Evolutionary conservation across 2,888 invertebrate species (phyloP).

Genomic region (Lymantria monacha): DNA sequence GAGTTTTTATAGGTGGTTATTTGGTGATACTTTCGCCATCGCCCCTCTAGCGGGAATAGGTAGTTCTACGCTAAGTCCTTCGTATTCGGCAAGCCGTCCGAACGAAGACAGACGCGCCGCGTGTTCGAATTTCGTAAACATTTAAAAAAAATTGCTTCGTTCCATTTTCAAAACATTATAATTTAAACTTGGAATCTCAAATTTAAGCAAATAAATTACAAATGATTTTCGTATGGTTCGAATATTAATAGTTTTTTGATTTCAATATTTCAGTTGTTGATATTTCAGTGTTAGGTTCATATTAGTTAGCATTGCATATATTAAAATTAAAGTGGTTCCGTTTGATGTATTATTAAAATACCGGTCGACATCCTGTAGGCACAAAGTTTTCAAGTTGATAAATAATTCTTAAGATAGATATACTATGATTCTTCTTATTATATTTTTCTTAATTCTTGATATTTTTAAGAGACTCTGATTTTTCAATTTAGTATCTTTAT

Average conservation of each 20-base stretch:
- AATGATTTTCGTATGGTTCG: background rate
- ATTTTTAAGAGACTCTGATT: background rate
- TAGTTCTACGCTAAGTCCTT: constrained; percentile 59
- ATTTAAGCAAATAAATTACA: background rate
- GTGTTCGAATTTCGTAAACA: constrained; percentile 37
- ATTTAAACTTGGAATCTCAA: background rate
- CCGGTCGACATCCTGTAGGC: constrained; percentile 22
- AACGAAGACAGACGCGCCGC: constrained; percentile 63
- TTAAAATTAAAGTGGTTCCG: constrained; percentile 31
- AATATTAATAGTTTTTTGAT: background rate
- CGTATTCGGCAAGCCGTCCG: constrained; percentile 58
- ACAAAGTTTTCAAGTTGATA: constrained; percentile 8
- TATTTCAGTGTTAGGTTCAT: background rate
- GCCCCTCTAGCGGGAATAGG: constrained; percentile 69
- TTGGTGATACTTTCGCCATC: constrained; percentile 77
- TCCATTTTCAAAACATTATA: background rate
- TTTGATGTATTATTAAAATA: constrained; percentile 21
- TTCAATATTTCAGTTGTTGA: background rate
- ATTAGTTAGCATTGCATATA: constrained; percentile 14
- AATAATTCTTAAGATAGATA: background rate
- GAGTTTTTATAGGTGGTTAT: constrained; percentile 80
- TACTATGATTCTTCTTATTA: too few relatives aligned
- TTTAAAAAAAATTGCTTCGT: constrained; percentile 8
- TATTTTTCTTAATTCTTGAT: background rate
- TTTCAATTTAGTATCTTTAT: too few relatives aligned